A percentile compares a stretch with the other conserved stretches of the same genome.
phyloP scores from a whole-genome alignment of 1,140 invertebrate genomes.

The Nephila pilipes region DNA sequence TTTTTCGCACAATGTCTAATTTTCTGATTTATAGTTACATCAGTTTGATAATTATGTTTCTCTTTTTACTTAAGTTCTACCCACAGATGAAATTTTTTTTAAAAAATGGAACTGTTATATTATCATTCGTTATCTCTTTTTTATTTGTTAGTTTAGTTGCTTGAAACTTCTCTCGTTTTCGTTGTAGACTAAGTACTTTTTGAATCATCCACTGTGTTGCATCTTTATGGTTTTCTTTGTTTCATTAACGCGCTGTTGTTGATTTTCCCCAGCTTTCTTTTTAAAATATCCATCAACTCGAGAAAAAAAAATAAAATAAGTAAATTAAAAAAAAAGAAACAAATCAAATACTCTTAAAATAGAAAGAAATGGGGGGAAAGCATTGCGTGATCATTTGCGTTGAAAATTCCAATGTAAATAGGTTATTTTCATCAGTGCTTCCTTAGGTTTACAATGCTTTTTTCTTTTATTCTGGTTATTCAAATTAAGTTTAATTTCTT shows the following conservation, averaged over 20 bases:
- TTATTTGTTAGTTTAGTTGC: not conserved
- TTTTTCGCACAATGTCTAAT: not conserved
- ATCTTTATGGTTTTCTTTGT: constrained; percentile 6
- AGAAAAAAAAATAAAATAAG: not conserved
- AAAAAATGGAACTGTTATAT: not conserved
- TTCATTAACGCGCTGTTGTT: not conserved
- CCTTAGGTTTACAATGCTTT: not conserved
- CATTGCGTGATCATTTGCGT: constrained; percentile 40
- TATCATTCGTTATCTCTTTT: not conserved
- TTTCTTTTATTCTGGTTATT: not conserved
- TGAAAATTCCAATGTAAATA: constrained; percentile 53
- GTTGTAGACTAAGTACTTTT: not conserved
- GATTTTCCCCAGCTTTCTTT: not conserved
- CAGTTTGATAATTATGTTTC: not conserved
- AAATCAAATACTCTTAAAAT: not conserved
- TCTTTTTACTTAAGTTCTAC: not conserved
- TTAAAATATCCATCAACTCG: not conserved
- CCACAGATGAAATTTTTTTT: not conserved
- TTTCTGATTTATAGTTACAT: not conserved
- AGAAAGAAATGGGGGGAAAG: not conserved
- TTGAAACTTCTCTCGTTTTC: not conserved
- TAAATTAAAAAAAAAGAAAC: not conserved
- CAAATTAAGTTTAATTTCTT: not conserved
- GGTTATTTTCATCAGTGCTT: constrained; percentile 10
- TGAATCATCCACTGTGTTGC: not conserved